Evolutionary conservation across 2,888 invertebrate genomes (phyloP).

Genomic region (Cremastinae sp.): DNA sequence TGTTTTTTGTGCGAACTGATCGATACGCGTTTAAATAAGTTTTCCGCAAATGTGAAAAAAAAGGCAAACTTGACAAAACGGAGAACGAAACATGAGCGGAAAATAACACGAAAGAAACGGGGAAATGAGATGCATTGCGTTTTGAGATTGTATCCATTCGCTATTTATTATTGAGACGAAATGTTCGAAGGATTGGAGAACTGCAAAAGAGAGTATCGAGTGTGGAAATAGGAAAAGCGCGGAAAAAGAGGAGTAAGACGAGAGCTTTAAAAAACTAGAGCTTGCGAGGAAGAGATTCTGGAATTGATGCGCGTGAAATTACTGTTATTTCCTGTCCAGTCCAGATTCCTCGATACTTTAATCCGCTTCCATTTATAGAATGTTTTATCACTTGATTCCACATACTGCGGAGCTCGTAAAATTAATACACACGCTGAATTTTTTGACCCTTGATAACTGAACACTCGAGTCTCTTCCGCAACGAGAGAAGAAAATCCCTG

Average conservation of each 20-base stretch:
- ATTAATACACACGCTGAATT: background rate
- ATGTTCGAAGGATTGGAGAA: no score
- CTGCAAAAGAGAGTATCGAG: background rate
- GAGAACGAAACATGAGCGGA: no score
- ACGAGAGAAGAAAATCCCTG: no score
- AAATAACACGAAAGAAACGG: no score
- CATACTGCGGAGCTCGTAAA: constrained; percentile 9
- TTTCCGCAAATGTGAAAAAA: no score
- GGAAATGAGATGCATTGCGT: no score
- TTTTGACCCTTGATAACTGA: no score
- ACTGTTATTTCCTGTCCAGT: constrained; percentile 50
- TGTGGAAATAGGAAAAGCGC: background rate
- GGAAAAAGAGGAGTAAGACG: constrained; percentile 8
- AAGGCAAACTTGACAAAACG: no score
- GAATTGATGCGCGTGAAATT: constrained; percentile 58
- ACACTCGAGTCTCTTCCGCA: no score
- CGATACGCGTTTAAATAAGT: no score
- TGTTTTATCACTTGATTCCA: background rate
- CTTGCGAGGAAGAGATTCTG: constrained; percentile 27
- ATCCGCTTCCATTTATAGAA: constrained; percentile 5
- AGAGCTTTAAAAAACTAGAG: constrained; percentile 18
- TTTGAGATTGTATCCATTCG: no score
- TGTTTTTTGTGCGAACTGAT: no score
- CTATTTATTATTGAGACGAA: background rate
- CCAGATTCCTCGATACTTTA: constrained; percentile 50